phyloP scores from a whole-genome alignment of 2,888 invertebrate genomes.

The Drosophila niveifrons region DNA sequence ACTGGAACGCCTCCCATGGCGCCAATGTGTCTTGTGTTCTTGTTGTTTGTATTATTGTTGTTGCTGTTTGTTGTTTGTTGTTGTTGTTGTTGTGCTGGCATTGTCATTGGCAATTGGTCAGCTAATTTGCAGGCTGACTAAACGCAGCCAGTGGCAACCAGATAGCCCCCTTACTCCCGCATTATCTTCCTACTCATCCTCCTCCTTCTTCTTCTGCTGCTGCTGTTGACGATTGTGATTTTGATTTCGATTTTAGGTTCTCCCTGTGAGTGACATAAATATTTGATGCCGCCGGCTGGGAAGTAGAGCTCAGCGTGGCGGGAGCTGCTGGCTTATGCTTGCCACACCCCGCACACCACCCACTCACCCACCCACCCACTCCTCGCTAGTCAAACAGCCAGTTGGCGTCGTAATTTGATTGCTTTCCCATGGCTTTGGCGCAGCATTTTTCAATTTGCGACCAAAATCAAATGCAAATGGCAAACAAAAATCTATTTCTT shows the following conservation, averaged over 20 bases:
- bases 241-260: slow-evolving; percentile 40
- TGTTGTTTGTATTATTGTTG: background rate
- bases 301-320: background rate
- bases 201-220: background rate
- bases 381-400: background rate
- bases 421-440: slow-evolving; percentile 48
- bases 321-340: background rate
- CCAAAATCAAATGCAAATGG: slow-evolving; percentile 69
- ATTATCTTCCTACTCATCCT: background rate
- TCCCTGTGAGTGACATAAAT: slow-evolving; percentile 67
- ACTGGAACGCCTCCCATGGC: slow-evolving; percentile 20
- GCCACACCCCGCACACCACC: background rate
- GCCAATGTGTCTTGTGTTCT: slow-evolving; percentile 13
- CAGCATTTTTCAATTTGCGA: slow-evolving; percentile 62
- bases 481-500: slow-evolving; percentile 49
- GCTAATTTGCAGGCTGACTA: slow-evolving; percentile 67
- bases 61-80: background rate
- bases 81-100: slow-evolving; percentile 20
- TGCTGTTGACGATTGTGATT: slow-evolving; percentile 26
- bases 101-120: slow-evolving; percentile 71
- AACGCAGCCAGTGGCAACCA: slow-evolving; percentile 28
- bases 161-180: background rate
- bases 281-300: slow-evolving; percentile 51
- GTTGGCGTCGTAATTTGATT: slow-evolving; percentile 56
- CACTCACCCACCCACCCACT: background rate